Evolutionary conservation across 1,140 invertebrate genomes (phyloP).

Genomic region (Drosophila parabipectinata): DNA sequence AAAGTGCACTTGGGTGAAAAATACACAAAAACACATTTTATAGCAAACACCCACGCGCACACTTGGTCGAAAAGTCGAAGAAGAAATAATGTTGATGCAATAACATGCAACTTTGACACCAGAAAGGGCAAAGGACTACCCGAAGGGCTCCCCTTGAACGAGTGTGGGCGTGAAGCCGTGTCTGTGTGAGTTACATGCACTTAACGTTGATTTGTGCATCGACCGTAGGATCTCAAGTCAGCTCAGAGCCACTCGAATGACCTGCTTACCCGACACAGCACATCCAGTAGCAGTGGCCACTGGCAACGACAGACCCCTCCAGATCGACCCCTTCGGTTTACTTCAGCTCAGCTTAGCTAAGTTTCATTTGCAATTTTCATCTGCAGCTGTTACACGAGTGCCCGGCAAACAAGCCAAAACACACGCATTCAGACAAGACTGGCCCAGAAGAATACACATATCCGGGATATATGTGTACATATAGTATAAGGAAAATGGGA

Average conservation of each 20-base stretch:
- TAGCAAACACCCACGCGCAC: conserved; percentile 11
- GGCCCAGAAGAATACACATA: conserved; percentile 24
- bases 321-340: conserved; percentile 21
- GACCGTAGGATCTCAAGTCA: conserved; percentile 46
- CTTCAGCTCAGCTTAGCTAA: conserved; percentile 48
- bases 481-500: conserved; percentile 52
- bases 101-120: conserved; percentile 80
- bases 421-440: conserved; percentile 25
- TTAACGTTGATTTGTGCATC: conserved; percentile 78
- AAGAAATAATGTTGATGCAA: conserved; percentile 74
- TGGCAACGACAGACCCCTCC: conserved; percentile 11
- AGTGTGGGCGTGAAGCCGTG: neutral
- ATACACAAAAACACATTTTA: conserved; percentile 22
- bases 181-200: conserved; percentile 69
- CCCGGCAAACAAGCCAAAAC: conserved; percentile 45
- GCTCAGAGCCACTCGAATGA: conserved; percentile 35
- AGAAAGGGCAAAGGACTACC: conserved; percentile 24
- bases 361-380: conserved; percentile 81
- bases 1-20: conserved; percentile 5
- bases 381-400: conserved; percentile 73
- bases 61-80: conserved; percentile 19
- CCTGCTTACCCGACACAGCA: conserved; percentile 16
- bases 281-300: neutral
- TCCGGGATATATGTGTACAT: conserved; percentile 2
- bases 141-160: neutral